A percentile compares a stretch with the other conserved stretches of the same genome.
phyloP scores from a whole-genome alignment of 2,888 invertebrate species.

The Drosophila kambysellisi region DNA sequence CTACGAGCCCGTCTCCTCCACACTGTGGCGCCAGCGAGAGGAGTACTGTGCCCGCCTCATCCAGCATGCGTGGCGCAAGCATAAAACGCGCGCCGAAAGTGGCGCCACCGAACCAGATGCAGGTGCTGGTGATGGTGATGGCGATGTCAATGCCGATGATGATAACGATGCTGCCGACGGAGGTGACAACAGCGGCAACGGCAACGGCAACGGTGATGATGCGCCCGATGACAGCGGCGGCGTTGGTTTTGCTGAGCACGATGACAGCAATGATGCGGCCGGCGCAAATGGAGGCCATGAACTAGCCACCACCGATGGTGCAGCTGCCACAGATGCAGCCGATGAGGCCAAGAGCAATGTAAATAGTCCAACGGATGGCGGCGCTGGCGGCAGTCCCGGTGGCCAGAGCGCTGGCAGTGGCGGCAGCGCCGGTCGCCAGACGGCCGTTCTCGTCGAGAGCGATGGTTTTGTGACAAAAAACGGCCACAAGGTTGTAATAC shows the following conservation, averaged over 20 bases:
- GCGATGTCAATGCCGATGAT: slow-evolving; percentile 70
- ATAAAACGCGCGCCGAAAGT: slow-evolving; percentile 89
- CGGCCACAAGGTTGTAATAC: slow-evolving; percentile 95
- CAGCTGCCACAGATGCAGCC: slow-evolving; percentile 24
- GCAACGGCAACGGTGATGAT: slow-evolving; percentile 19
- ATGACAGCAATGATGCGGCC: background rate
- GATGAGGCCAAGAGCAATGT: slow-evolving; percentile 51
- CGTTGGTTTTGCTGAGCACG: background rate
- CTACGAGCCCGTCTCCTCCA: slow-evolving; percentile 97
- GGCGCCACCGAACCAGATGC: slow-evolving; percentile 86
- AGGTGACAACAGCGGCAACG: background rate
- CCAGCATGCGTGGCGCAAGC: slow-evolving; percentile 97
- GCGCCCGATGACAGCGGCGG: background rate
- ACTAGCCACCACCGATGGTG: slow-evolving; percentile 30
- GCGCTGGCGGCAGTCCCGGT: slow-evolving; percentile 70
- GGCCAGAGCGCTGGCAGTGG: slow-evolving; percentile 87
- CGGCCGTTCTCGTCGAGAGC: slow-evolving; percentile 93
- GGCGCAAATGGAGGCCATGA: slow-evolving; percentile 60
- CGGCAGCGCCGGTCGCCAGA: slow-evolving; percentile 87
- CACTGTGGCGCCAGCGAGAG: slow-evolving; percentile 97
- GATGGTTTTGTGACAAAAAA: slow-evolving; percentile 94
- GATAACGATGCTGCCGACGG: slow-evolving; percentile 30
- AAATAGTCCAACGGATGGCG: slow-evolving; percentile 71
- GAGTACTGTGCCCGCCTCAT: slow-evolving; percentile 98
- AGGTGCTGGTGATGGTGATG: slow-evolving; percentile 65